A percentile compares a stretch with the other conserved stretches of the same genome.
These are phyloP conservation scores for Pterocles orientalis DNA, from an alignment of 2,113 vertebrate genomes.

Conservation along the genomic window DNA sequence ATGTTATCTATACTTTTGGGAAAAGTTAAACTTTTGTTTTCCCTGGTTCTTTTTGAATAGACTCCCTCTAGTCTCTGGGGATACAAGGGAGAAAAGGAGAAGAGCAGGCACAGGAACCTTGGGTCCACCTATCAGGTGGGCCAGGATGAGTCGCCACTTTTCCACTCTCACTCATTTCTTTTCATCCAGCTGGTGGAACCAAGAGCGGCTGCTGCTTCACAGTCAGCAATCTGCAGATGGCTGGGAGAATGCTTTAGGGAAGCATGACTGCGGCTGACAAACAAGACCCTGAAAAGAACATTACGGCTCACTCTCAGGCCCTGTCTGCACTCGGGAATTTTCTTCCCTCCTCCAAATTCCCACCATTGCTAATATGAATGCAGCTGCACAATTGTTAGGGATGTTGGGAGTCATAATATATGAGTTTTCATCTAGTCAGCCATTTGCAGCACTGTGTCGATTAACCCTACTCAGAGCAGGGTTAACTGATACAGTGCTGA, in stretches of 20 bases:
- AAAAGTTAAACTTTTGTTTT: not conserved
- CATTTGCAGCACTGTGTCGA: conserved; percentile 63
- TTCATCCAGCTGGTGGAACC: not conserved
- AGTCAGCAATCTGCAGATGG: conserved; percentile 11
- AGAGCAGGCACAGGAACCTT: not conserved
- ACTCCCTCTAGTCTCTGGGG: not conserved
- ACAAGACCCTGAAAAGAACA: conserved; percentile 25
- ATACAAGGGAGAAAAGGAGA: not conserved
- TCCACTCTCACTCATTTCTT: not conserved
- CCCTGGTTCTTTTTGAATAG: not conserved
- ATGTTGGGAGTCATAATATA: conserved; percentile 53
- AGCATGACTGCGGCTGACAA: conserved; percentile 25
- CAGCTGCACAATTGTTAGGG: conserved; percentile 61
- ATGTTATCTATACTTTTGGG: not conserved
- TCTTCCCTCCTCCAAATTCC: conserved; percentile 47
- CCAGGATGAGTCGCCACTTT: not conserved
- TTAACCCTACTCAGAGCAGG: conserved; percentile 64
- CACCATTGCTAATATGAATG: conserved; percentile 43
- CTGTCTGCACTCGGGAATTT: conserved; percentile 26
- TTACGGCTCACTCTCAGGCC: conserved; percentile 37
- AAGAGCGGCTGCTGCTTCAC: not conserved
- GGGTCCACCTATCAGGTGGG: not conserved
- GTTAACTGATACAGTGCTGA: conserved; percentile 68
- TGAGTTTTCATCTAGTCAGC: conserved; percentile 58
- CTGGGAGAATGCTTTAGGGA: conserved; percentile 31